These are phyloP conservation scores for Bombus ignitus DNA, from an alignment of 1,140 invertebrate species.

Conservation along the genomic window DNA sequence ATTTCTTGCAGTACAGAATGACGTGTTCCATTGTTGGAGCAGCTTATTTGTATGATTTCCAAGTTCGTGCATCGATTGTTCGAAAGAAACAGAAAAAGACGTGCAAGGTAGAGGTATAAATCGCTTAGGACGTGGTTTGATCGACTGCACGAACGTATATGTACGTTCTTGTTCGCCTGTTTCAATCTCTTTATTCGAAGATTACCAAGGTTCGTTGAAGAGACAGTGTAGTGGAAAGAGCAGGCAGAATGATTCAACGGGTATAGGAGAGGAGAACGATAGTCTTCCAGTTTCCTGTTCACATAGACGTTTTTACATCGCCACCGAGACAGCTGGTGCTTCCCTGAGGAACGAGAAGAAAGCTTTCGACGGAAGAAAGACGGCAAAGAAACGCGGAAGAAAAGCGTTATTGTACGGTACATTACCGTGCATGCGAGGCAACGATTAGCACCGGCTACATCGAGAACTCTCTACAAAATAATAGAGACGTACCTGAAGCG, in stretches of 20 bases:
- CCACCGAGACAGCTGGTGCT: conserved; percentile 34
- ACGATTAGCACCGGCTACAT: conserved; percentile 62
- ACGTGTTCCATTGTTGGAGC: too few relatives aligned
- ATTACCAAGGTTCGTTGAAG: conserved; percentile 9
- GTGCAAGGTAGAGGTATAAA: background rate
- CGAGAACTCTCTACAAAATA: conserved; percentile 18
- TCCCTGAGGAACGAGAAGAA: conserved; percentile 21
- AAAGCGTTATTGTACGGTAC: conserved; percentile 49
- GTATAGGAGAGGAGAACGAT: background rate
- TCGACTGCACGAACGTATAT: background rate
- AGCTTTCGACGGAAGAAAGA: conserved; percentile 25
- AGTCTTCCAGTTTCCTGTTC: conserved; percentile 12
- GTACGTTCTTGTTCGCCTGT: background rate
- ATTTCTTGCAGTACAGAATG: background rate
- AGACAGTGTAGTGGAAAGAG: conserved; percentile 4
- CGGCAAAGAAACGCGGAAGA: conserved; percentile 22
- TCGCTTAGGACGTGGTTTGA: background rate
- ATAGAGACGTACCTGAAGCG: background rate
- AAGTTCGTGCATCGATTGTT: background rate
- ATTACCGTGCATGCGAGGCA: conserved; percentile 67
- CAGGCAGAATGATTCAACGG: background rate
- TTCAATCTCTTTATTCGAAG: background rate
- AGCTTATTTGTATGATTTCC: background rate
- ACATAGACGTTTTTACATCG: conserved; percentile 31
- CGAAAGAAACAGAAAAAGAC: background rate